Conservation (phyloP, 1,140 invertebrate genomes). For the Cydia pomonella region DNA sequence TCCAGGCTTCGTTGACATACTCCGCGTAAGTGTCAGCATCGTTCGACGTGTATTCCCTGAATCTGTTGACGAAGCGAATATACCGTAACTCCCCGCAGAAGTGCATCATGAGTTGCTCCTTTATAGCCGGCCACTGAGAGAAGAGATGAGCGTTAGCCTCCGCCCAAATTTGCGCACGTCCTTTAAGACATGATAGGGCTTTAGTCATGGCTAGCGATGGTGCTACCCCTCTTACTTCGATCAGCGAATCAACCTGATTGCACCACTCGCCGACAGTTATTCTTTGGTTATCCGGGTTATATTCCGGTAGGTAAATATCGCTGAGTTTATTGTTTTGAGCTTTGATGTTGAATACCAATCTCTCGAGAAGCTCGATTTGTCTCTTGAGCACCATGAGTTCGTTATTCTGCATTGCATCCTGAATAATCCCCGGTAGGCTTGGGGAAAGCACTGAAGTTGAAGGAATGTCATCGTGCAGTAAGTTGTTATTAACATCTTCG, state of each 20-base stretch:
- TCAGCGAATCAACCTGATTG: constrained; percentile 29
- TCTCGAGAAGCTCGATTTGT: constrained; percentile 31
- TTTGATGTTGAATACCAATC: constrained; percentile 1
- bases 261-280: constrained; percentile 30
- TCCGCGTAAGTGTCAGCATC: constrained; percentile 33
- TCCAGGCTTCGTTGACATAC: constrained; percentile 27
- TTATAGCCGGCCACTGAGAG: constrained; percentile 7
- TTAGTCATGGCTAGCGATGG: constrained; percentile 27
- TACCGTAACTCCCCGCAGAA: constrained; percentile 25
- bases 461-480: neutral
- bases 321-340: constrained; percentile 1
- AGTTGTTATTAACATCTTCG: neutral
- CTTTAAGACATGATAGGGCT: constrained; percentile 29
- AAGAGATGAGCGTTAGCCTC: constrained; percentile 16
- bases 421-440: neutral
- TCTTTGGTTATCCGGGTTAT: constrained; percentile 24
- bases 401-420: neutral
- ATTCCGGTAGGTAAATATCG: constrained; percentile 29
- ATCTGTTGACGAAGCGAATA: constrained; percentile 29
- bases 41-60: constrained; percentile 33
- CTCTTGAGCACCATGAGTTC: neutral
- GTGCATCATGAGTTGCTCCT: constrained; percentile 7
- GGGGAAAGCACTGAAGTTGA: neutral
- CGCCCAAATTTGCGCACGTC: constrained; percentile 17
- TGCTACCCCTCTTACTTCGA: constrained; percentile 19